Base-by-base conservation (phyloP, 2,113 vertebrate genomes). In the Acrocephalus arundinaceus region DNA sequence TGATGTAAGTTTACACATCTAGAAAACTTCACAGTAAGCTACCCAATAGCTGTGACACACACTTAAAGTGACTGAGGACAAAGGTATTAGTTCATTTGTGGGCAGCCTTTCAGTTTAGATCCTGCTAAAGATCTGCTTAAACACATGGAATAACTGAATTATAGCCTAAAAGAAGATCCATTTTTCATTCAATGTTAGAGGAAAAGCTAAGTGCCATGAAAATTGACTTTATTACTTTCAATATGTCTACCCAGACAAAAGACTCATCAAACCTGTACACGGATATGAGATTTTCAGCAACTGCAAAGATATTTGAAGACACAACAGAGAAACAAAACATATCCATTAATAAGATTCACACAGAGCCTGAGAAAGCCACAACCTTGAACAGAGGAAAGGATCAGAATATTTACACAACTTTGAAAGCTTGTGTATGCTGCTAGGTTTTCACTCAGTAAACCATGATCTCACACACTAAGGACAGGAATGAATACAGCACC, bases 371-470 rank as follows among this genome's bases (percentile, higher is more conserved):
- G 18, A 27, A 91, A 61, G 5, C 13, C 0, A 2, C 19, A 49
- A 4, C 9, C 11, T 59, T 8, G 2, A 59, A 17, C 0, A 1
- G 12, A 77, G 6, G 25, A 22, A 73, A 84, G 18, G 15, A 35
- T 15, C 23, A 46, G 25, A 28, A 19, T 5, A 23, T 8, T 66
- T 65, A 22, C 1, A 0, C 22, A 45, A 14, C 57, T 78, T 51
- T 24, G 7, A 15, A 79, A 62, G 39, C 10, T 35, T 5, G 2
- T 9, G 22, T 24, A 23, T 6, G 8, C 5, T 52, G 41, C 11
- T 46, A 22, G 15, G 7, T 43, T 89, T 93, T 65, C 30, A 55
- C 17, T 66, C 35, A 22, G 33, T 46, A 75, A 94, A 23, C 30
- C 45, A 35, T 8, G 15, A 43, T 24, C 27, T 89, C 57, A 19